phyloP scores from a whole-genome alignment of 2,888 invertebrate genomes.

The Drosophila nigricruria region DNA sequence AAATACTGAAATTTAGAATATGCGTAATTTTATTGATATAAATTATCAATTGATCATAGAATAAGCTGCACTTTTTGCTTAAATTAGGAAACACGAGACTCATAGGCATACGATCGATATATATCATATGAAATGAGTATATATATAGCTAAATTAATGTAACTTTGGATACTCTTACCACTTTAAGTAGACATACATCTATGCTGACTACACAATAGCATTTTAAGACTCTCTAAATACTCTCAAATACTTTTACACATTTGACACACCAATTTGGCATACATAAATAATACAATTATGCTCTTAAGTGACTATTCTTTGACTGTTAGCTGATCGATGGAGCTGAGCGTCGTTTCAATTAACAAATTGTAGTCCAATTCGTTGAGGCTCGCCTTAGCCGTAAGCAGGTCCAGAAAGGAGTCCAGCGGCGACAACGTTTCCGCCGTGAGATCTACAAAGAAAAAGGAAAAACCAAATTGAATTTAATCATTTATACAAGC shows the following conservation, averaged over 20 bases:
- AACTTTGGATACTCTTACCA: background rate
- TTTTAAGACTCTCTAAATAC: slow-evolving; percentile 14
- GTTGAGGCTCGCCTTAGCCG: slow-evolving; percentile 94
- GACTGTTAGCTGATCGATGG: slow-evolving; percentile 81
- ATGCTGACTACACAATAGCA: background rate
- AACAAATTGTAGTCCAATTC: slow-evolving; percentile 94
- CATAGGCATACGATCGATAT: background rate
- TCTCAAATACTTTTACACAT: slow-evolving; percentile 3
- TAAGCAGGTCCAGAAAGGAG: slow-evolving; percentile 93
- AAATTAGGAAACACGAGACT: background rate
- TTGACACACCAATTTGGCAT: slow-evolving; percentile 54
- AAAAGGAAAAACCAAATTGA: background rate
- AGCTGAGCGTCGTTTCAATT: slow-evolving; percentile 90
- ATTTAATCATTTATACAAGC: background rate
- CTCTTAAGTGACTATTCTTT: slow-evolving; percentile 30
- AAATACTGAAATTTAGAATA: background rate
- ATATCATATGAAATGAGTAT: background rate
- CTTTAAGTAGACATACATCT: background rate
- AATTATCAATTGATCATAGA: background rate
- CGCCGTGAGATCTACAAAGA: slow-evolving; percentile 89
- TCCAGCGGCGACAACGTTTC: slow-evolving; percentile 92
- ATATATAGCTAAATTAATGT: background rate
- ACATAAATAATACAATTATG: slow-evolving; percentile 19
- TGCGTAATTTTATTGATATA: slow-evolving; percentile 2
- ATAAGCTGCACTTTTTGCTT: slow-evolving; percentile 17